Conservation (phyloP, 2,888 invertebrate genomes). For the Acanthoscelides obtectus region DNA sequence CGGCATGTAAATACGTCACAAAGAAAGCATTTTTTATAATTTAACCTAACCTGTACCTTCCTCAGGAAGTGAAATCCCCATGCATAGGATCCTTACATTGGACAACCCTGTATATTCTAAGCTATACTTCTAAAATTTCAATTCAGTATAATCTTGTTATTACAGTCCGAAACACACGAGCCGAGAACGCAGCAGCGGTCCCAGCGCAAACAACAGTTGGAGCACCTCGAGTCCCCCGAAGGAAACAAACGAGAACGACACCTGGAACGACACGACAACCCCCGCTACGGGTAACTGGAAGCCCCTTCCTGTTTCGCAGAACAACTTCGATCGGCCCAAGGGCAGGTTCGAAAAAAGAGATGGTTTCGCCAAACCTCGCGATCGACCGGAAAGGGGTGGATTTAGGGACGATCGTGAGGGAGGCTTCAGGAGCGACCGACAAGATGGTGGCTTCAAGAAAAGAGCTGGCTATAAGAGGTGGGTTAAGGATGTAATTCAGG, state of each 20-base stretch:
- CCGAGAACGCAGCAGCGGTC: background rate
- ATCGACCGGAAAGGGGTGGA: background rate
- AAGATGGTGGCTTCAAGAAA: background rate
- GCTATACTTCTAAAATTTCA: too few species aligned
- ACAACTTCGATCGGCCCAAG: background rate
- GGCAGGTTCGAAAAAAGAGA: background rate
- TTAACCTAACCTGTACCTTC: too few species aligned
- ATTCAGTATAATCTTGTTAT: background rate
- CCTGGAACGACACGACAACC: constrained; percentile 11
- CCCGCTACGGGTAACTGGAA: constrained; percentile 8
- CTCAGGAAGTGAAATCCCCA: too few species aligned
- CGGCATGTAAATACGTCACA: too few species aligned
- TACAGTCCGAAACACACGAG: background rate
- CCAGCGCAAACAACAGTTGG: background rate
- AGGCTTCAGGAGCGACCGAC: background rate
- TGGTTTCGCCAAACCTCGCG: background rate
- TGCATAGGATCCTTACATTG: too few species aligned
- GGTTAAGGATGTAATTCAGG: too few species aligned
- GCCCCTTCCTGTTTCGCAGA: background rate
- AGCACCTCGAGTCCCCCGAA: background rate
- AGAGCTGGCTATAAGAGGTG: background rate
- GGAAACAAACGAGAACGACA: background rate
- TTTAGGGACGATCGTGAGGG: background rate
- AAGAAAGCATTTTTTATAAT: too few species aligned
- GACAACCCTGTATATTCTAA: too few species aligned